Conservation (phyloP, 2,113 vertebrate genomes). For the Columbina picui region DNA sequence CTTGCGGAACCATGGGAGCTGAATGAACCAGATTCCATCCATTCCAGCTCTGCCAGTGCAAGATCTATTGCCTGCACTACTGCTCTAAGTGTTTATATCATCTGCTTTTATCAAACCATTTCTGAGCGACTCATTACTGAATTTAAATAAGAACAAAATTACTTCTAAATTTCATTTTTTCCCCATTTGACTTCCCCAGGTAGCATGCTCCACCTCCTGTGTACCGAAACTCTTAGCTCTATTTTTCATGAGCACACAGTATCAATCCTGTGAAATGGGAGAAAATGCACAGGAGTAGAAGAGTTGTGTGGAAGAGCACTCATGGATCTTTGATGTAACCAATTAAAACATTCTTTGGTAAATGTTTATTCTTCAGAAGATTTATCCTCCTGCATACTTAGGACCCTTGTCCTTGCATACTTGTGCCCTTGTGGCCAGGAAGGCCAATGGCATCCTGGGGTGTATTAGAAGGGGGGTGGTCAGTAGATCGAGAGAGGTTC, state of each 20-base stretch:
- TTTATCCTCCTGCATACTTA: not conserved
- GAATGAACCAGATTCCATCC: not conserved
- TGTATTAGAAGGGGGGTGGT: too few species aligned
- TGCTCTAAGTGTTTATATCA: not conserved
- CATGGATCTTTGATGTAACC: not conserved
- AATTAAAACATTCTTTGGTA: not conserved
- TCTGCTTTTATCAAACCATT: not conserved
- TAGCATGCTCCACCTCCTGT: not conserved
- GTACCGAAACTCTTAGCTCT: not conserved
- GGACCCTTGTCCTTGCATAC: too few species aligned
- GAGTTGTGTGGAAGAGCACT: not conserved
- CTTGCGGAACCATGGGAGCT: not conserved
- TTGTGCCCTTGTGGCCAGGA: too few species aligned
- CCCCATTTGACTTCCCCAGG: not conserved
- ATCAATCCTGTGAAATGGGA: not conserved
- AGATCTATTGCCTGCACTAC: not conserved
- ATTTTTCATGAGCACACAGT: not conserved
- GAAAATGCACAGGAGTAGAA: not conserved
- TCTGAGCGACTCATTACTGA: not conserved
- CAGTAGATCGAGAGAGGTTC: too few species aligned
- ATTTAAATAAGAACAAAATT: not conserved
- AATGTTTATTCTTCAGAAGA: not conserved
- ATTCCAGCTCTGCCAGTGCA: slow-evolving; percentile 3
- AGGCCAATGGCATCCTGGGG: too few species aligned
- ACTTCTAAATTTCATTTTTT: not conserved